Conservation (phyloP, 2,113 vertebrate genomes). For the Thomomys bottae region DNA sequence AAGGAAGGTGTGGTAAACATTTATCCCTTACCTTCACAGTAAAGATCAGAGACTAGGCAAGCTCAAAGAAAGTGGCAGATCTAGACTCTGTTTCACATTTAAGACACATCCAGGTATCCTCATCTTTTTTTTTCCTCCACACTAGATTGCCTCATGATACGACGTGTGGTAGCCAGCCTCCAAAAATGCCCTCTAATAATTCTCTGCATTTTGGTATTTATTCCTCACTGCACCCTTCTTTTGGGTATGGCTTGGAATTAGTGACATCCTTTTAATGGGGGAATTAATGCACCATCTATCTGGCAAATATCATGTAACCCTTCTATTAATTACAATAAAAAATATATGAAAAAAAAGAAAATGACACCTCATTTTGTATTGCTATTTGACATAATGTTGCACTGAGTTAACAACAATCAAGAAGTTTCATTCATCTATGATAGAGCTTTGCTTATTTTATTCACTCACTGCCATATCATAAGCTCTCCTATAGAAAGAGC, state of each 20-base stretch:
- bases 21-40: background rate
- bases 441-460: background rate
- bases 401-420: slow-evolving; percentile 4
- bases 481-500: background rate
- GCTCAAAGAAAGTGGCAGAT: background rate
- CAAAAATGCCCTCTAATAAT: background rate
- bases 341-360: no score
- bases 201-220: background rate
- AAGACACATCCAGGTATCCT: background rate
- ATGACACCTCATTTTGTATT: background rate
- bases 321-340: no score
- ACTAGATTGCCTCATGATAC: background rate
- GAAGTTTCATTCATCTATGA: background rate
- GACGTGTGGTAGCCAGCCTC: background rate
- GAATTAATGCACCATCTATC: no score
- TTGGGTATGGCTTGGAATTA: background rate
- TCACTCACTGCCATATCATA: background rate
- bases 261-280: background rate
- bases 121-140: background rate
- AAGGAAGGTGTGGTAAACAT: background rate
- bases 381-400: background rate
- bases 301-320: no score
- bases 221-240: background rate
- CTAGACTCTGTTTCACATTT: background rate
- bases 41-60: background rate